Base-by-base conservation (phyloP, 2,888 invertebrate species). In the Chymomyza fuscimana region DNA sequence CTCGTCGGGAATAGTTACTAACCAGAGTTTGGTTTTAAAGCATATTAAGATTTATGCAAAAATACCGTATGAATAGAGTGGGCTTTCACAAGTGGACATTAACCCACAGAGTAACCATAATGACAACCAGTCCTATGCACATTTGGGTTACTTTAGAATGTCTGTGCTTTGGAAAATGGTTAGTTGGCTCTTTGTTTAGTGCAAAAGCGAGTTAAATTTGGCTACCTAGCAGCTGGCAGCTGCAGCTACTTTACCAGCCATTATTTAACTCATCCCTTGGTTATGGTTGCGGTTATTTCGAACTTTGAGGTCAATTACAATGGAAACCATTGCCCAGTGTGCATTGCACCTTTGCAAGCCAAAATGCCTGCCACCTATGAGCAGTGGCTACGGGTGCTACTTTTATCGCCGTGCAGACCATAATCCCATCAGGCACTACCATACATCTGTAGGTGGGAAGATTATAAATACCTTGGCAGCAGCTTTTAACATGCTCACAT, bases 261-360 rank as follows among this genome's bases (percentile, higher is more conserved):
- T 36, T 5, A 36, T 9, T 36, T 9, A 36, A 36, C 36, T 36
- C 9, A 36, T 36, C 1, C 36, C 36, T 36, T 54, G 65, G 64
- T 36, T 67, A 76, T 62, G 71, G 75, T 19, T 58, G n/a, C 62
- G 59, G 56, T 59, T 65, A 40, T 19, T 40, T 59, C 69, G 63
- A 70, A 62, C 63, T 40, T 62, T 65, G 59, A 51, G 36, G 71
- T 74, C 74, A 71, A 74, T 74, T 76, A 76, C 75, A 58, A 59
- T 25, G 46, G 67, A 1, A 10, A 46, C 12, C 40, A 46, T 46
- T 2, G 12, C 6, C 12, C 12, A 46, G 12, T 46, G 40, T 46
- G 10, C 50, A 16, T 64, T 46, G 50, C 51, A 67, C 16, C 0
- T 54, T 16, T 3, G 16, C 7, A 19, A 54, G 16, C 54, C 19